Evolutionary conservation across 1,140 invertebrate genomes (phyloP), one percentile per base, ranked within the genome.

Genomic region (Mizuhopecten yessoensis): DNA sequence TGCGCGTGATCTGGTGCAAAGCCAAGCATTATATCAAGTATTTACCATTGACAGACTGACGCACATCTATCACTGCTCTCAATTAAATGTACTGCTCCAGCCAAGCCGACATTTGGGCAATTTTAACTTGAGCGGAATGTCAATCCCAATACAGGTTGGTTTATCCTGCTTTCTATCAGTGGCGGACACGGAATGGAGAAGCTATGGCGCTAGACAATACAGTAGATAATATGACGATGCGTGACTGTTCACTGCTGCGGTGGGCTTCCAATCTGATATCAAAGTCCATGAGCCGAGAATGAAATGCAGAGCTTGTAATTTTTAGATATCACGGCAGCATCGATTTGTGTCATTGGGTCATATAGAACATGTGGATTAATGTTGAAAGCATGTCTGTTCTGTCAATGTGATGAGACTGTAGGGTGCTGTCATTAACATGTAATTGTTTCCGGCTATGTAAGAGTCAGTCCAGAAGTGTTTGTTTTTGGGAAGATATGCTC

Each of bases 221-320:
- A 75, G 57, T 75, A 75, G 57, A 75, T 75, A 29, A 23, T 29
- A 75, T n/a, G 57, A 29, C 29, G 57, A n/a, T 75, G 57, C 57
- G 57, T 75, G 57, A 75, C 57, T 75, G 57, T 75, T n/a, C 3
- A 75, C 57, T 23, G 57, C n/a, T 75, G n/a, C 0, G n/a, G 57
- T 29, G 11, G 57, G 57, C 7, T 75, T 75, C 23, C 57, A 75
- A 75, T 75, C 57, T n/a, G n/a, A 75, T 75, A 75, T 75, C 17
- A 75, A 75, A 75, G 57, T 75, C 29, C 9, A 75, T 75, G 57
- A 75, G 20, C 57, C 29, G 23, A 29, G 57, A 75, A 75, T 75
- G 57, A 75, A 75, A 75, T 75, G 57, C n/a, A n/a, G 57, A 75
- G 57, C 57, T 29, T 75, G 57, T 75, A 75, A 75, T 75, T n/a